phyloP scores from a whole-genome alignment of 2,888 invertebrate genomes.

The Ctenicera cuprea region DNA sequence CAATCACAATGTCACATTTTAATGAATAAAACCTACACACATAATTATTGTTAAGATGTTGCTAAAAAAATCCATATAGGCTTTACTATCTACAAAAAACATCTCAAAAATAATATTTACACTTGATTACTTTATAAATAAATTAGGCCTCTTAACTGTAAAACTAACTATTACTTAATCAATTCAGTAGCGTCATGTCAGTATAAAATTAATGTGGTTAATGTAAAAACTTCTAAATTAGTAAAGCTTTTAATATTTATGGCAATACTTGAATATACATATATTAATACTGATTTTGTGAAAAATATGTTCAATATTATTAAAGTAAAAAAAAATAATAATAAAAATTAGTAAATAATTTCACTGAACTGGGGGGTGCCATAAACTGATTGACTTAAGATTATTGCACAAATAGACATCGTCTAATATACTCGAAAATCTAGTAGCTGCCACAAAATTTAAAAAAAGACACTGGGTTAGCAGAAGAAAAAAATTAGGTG shows the following conservation, averaged over 20 bases:
- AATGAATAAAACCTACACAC: neutral
- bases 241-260: neutral
- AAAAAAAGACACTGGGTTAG: no score
- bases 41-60: no score
- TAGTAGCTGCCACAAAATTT: no score
- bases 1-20: slow-evolving; percentile 11
- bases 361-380: no score
- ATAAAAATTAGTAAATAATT: no score
- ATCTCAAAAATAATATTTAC: slow-evolving; percentile 5
- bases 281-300: slow-evolving; percentile 2
- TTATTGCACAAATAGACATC: no score
- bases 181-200: neutral
- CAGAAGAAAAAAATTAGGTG: no score
- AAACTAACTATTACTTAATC: neutral
- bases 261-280: slow-evolving; percentile 1
- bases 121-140: neutral
- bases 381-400: no score
- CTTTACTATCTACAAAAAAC: neutral
- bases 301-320: no score
- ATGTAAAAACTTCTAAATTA: neutral
- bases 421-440: no score
- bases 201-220: neutral
- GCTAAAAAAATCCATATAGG: no score
- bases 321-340: no score
- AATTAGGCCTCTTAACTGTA: neutral